phyloP scores from a whole-genome alignment of 2,888 invertebrate species.

The Ennomos fuscantarius region DNA sequence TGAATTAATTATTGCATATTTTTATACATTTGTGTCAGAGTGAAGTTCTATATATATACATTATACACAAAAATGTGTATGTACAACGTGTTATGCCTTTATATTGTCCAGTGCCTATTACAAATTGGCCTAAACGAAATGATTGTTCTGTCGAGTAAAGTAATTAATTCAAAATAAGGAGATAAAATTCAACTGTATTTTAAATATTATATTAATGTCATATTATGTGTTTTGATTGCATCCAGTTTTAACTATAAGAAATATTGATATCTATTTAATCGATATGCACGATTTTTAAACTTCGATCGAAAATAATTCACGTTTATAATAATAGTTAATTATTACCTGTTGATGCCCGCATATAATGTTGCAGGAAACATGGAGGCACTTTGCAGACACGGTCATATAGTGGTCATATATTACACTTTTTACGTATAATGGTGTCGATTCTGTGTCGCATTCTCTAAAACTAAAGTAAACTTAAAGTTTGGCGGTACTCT shows the following conservation, averaged over 20 bases:
- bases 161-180: constrained; percentile 58
- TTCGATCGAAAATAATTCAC: constrained; percentile 37
- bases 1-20: constrained; percentile 53
- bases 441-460: too few relatives aligned
- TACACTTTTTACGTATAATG: too few relatives aligned
- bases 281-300: constrained; percentile 34
- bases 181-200: constrained; percentile 27
- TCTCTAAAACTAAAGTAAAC: too few relatives aligned
- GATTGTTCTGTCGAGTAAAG: constrained; percentile 37
- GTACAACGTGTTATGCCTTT: constrained; percentile 13
- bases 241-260: constrained; percentile 30
- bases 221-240: constrained; percentile 21
- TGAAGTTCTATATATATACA: constrained; percentile 22
- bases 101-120: constrained; percentile 29
- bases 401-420: too few relatives aligned
- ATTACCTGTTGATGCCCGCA: constrained; percentile 22
- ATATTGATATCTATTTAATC: constrained; percentile 20
- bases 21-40: constrained; percentile 34
- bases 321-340: constrained; percentile 29
- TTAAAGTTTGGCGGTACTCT: too few relatives aligned
- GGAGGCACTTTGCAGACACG: background rate
- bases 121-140: constrained; percentile 31
- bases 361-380: constrained; percentile 18
- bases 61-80: constrained; percentile 20
- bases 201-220: constrained; percentile 20